phyloP scores from a whole-genome alignment of 2,888 invertebrate species.

The Xylophagus ater region DNA sequence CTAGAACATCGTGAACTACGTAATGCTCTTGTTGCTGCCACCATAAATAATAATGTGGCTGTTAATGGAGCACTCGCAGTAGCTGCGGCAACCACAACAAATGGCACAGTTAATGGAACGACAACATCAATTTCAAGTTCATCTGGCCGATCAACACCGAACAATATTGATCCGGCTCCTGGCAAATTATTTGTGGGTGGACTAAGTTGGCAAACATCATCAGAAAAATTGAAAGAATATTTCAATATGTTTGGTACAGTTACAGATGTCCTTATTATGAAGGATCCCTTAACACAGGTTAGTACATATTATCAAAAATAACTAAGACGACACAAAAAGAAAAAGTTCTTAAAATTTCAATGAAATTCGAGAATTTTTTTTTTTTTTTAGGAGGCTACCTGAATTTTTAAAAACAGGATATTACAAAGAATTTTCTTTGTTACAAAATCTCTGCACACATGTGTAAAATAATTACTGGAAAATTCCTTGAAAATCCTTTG shows the following conservation, averaged over 20 bases:
- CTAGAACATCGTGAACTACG: conserved; percentile 38
- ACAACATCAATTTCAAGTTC: conserved; percentile 50
- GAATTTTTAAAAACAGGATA: too few species aligned
- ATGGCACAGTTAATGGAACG: conserved; percentile 18
- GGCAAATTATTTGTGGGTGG: conserved; percentile 86
- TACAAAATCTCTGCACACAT: too few species aligned
- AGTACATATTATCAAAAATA: too few species aligned
- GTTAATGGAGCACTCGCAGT: conserved; percentile 34
- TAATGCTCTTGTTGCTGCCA: conserved; percentile 40
- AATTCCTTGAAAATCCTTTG: too few species aligned
- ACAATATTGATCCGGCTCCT: conserved; percentile 58
- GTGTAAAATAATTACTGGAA: too few species aligned
- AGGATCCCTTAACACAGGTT: conserved; percentile 89
- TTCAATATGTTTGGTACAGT: conserved; percentile 87
- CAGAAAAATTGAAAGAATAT: conserved; percentile 84
- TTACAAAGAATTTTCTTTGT: too few species aligned
- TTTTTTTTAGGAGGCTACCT: too few species aligned
- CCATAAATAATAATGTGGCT: conserved; percentile 39
- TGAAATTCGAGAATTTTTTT: too few species aligned
- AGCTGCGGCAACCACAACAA: conserved; percentile 26
- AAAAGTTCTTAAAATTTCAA: too few species aligned
- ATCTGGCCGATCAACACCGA: conserved; percentile 66
- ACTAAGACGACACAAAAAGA: too few species aligned
- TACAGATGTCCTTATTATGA: conserved; percentile 87
- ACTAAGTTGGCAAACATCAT: conserved; percentile 86